These are phyloP conservation scores for Platalea minor DNA, from an alignment of 2,797 vertebrate genomes.

Conservation along the genomic window DNA sequence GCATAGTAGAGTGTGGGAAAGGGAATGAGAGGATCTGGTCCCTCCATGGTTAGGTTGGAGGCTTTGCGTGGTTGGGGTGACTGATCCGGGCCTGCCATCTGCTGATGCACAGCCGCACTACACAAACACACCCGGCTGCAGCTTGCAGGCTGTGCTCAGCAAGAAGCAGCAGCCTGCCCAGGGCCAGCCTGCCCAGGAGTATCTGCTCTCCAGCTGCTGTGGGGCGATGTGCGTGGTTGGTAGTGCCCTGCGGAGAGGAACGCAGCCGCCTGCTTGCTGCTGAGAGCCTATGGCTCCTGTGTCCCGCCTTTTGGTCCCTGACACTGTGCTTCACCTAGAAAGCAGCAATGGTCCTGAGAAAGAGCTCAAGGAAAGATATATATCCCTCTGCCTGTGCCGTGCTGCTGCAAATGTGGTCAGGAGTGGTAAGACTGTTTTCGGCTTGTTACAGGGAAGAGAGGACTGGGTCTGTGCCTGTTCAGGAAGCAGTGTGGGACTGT, in stretches of 20 bases:
- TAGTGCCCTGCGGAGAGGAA: not conserved
- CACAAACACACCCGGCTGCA: not conserved
- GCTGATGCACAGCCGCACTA: not conserved
- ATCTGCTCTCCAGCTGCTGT: fast-evolving
- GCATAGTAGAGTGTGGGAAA: not conserved
- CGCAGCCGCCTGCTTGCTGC: not conserved
- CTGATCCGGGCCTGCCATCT: not conserved
- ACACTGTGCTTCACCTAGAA: not conserved
- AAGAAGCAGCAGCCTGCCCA: not conserved
- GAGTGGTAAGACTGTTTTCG: not conserved
- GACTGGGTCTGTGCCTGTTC: not conserved
- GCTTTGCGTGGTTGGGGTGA: not conserved
- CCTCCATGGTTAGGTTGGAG: not conserved
- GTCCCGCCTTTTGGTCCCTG: not conserved
- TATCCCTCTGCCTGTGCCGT: not conserved
- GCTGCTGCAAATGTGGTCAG: not conserved
- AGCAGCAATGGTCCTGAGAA: not conserved
- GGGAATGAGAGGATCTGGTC: not conserved
- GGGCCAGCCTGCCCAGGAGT: not conserved
- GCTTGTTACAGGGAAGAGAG: not conserved
- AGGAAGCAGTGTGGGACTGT: not conserved
- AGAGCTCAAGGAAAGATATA: not conserved
- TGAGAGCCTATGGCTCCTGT: not conserved
- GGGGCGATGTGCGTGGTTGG: fast-evolving
- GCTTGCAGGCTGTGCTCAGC: not conserved